phyloP scores from a whole-genome alignment of 2,888 invertebrate species.

The Catocala sponsa region DNA sequence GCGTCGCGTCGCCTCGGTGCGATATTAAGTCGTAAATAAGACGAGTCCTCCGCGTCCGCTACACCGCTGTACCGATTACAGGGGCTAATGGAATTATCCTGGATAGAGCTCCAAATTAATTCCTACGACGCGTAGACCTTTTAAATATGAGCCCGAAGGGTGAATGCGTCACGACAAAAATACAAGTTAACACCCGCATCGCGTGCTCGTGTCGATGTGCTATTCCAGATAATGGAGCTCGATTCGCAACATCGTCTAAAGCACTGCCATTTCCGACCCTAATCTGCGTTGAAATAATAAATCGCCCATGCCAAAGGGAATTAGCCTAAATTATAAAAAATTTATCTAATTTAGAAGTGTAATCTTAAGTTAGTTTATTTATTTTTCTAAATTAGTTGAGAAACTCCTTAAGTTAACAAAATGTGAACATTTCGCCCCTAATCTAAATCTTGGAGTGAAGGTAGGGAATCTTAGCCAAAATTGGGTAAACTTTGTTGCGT shows the following conservation, averaged over 20 bases:
- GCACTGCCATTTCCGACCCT: not conserved
- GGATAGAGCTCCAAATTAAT: slow-evolving; percentile 75
- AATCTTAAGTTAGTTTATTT: slow-evolving; percentile 23
- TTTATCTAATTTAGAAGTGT: slow-evolving; percentile 9
- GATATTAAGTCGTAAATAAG: slow-evolving; percentile 75
- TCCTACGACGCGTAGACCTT: slow-evolving; percentile 66
- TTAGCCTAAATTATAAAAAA: slow-evolving; percentile 10
- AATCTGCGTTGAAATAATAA: slow-evolving; percentile 5
- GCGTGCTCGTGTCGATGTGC: slow-evolving; percentile 30
- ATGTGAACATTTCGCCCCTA: slow-evolving; percentile 18
- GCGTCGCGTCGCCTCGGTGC: slow-evolving; percentile 30
- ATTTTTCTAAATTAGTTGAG: slow-evolving; percentile 22
- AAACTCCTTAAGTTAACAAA: slow-evolving; percentile 23
- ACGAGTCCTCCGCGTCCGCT: slow-evolving; percentile 50
- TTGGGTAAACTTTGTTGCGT: slow-evolving; percentile 26
- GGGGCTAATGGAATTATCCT: slow-evolving; percentile 76
- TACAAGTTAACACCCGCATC: slow-evolving; percentile 50
- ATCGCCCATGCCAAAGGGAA: not conserved
- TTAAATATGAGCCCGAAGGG: slow-evolving; percentile 65
- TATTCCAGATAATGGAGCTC: slow-evolving; percentile 22
- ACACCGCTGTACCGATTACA: slow-evolving; percentile 52
- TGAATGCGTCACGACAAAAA: slow-evolving; percentile 61
- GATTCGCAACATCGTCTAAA: slow-evolving; percentile 1
- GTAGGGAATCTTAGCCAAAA: slow-evolving; percentile 21
- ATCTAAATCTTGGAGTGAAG: slow-evolving; percentile 23